Evolutionary conservation across 1,140 invertebrate genomes (phyloP).

Genomic region (Drosophila nigromelanica): DNA sequence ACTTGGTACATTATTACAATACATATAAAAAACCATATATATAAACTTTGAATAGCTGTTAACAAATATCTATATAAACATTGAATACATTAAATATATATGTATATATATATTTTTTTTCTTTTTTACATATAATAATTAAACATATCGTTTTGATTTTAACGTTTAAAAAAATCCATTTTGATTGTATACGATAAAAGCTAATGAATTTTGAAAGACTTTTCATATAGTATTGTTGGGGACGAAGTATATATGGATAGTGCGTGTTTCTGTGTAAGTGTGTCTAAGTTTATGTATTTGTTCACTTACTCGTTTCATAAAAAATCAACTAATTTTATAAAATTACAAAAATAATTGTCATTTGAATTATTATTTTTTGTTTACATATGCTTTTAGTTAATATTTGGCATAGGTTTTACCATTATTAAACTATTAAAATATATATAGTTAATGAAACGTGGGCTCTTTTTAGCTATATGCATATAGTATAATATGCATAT

Average conservation of each 20-base stretch:
- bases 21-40: slow-evolving; percentile 47
- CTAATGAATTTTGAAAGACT: slow-evolving; percentile 53
- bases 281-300: slow-evolving; percentile 18
- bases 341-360: slow-evolving; percentile 81
- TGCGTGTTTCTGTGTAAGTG: slow-evolving; percentile 27
- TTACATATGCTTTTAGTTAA: slow-evolving; percentile 46
- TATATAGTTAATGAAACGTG: slow-evolving; percentile 59
- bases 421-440: slow-evolving; percentile 67
- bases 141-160: slow-evolving; percentile 15
- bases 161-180: slow-evolving; percentile 34
- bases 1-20: slow-evolving; percentile 51
- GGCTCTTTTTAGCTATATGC: slow-evolving; percentile 48
- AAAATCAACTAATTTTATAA: slow-evolving; percentile 77
- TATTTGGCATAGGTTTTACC: slow-evolving; percentile 75
- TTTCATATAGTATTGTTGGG: slow-evolving; percentile 25
- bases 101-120: neutral
- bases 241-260: slow-evolving; percentile 53
- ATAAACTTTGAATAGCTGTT: slow-evolving; percentile 46
- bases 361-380: slow-evolving; percentile 61
- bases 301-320: slow-evolving; percentile 36
- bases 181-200: slow-evolving; percentile 63
- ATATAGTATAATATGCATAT: slow-evolving; percentile 39
- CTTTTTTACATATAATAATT: slow-evolving; percentile 7
- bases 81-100: slow-evolving; percentile 41
- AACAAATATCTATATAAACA: slow-evolving; percentile 49